Base-by-base conservation (phyloP, 2,797 vertebrate species). In the Tadarida brasiliensis region DNA sequence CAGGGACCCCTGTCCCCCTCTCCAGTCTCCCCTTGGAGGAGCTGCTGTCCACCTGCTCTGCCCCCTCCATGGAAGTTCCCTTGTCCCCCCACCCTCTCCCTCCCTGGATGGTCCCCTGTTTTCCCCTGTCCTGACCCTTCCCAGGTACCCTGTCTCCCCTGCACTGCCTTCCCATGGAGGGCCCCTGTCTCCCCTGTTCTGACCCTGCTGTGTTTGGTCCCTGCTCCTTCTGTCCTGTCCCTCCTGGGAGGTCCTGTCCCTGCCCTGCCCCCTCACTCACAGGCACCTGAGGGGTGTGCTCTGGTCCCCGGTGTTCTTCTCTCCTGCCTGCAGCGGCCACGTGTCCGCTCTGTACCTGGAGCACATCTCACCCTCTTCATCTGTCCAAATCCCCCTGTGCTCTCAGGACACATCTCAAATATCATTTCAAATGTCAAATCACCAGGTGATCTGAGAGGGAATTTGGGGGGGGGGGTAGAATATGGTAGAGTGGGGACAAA, bases 401-500 rank as follows among this genome's bases (percentile, higher is more conserved):
- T 14, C 65, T 68, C 65, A 10, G 20, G 30, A 20, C n/a, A n/a
- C 17, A 19, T 33, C 65, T 33, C n/a, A 33, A 68, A 33, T 33
- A 68, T 2, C n/a, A 68, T 68, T 68, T 68, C 28, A 33, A 68
- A 68, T 68, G 65, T 68, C 65, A 68, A 35, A 68, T 33, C 65
- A 20, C 65, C 1, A n/a, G 10, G 65, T 16, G 61, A 15, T 11
- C 61, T 6, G 10, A 59, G 22, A 6, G 15, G 16, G 63, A 15
- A 30, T n/a, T n/a, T n/a, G n/a, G n/a, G n/a, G 61, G 4, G 1
- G 61, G 65, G 30, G 16, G 65, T n/a, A 9, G 65, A 5, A 35
- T n/a, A 10, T 16, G 17, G 65, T 7, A 15, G 7, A 15, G 26
- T 2, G n/a, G 11, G 4, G 26, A 10, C 9, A 4, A 20, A 10